These are phyloP conservation scores for Trinectes maculatus DNA, from an alignment of 2,113 vertebrate species.

Conservation along the genomic window DNA sequence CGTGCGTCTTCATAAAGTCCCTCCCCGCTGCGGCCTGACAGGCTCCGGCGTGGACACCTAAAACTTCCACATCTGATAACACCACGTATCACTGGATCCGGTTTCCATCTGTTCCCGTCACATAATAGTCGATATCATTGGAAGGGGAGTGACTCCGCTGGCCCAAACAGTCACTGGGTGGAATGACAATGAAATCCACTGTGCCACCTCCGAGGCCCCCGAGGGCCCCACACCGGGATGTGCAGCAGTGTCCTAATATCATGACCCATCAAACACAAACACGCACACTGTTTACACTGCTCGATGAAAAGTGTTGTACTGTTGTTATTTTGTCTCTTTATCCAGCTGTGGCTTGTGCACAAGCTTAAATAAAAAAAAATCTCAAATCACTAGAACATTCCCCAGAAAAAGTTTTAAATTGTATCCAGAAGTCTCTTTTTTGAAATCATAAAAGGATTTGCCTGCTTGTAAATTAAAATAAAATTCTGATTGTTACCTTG, in stretches of 20 bases:
- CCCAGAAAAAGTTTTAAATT: background rate
- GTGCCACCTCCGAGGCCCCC: background rate
- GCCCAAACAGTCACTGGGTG: too few species aligned
- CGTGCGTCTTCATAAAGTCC: conserved; percentile 55
- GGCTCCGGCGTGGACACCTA: conserved; percentile 6
- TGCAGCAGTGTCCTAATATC: background rate
- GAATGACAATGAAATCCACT: background rate
- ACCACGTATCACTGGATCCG: too few species aligned
- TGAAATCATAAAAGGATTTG: background rate
- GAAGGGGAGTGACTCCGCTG: too few species aligned
- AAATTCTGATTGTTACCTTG: background rate
- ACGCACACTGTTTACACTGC: conserved; percentile 25
- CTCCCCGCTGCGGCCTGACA: conserved; percentile 51
- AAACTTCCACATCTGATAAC: conserved; percentile 6
- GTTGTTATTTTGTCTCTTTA: conserved; percentile 34
- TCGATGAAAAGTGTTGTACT: conserved; percentile 34
- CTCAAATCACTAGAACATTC: background rate
- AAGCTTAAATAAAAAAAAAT: conserved; percentile 22
- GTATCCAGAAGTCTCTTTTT: background rate
- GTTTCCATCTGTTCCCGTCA: too few species aligned
- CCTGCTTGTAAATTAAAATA: background rate
- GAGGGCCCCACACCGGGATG: background rate
- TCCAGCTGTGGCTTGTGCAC: background rate
- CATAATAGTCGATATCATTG: too few species aligned
- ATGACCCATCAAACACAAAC: conserved; percentile 40